Percentiles rank a stretch among this genome's conserved stretches.
phyloP scores from a whole-genome alignment of 2,888 invertebrate species.

The Plagiodera versicolora region DNA sequence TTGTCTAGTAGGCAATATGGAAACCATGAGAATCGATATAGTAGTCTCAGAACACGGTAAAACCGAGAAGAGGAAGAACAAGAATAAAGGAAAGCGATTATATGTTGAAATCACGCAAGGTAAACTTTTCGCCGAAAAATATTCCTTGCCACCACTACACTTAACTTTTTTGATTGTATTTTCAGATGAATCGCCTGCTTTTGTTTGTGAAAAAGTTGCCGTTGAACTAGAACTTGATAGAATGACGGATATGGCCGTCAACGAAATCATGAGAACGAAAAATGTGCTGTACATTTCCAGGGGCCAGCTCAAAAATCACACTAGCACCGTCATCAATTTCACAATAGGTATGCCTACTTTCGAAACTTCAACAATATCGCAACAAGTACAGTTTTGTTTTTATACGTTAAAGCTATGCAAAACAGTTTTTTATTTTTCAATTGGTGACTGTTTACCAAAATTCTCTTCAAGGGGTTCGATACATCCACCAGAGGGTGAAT shows the following conservation, averaged over 20 bases:
- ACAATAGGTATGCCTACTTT: conserved; percentile 55
- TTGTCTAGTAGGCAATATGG: conserved; percentile 81
- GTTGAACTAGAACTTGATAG: conserved; percentile 88
- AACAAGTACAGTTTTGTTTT: too few species aligned
- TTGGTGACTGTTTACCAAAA: too few species aligned
- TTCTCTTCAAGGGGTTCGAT: conserved; percentile 71
- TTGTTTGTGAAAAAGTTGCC: conserved; percentile 88
- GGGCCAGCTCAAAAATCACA: conserved; percentile 86
- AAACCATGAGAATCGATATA: conserved; percentile 89
- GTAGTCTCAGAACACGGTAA: conserved; percentile 86
- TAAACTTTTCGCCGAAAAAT: too few species aligned
- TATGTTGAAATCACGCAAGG: conserved; percentile 46
- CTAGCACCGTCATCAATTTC: conserved; percentile 89
- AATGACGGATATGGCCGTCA: conserved; percentile 86
- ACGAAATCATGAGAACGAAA: conserved; percentile 79
- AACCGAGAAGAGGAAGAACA: conserved; percentile 62
- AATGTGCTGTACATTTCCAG: conserved; percentile 85
- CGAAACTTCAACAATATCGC: too few species aligned
- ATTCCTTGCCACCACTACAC: too few species aligned
- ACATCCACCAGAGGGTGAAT: conserved; percentile 94
- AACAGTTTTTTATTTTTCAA: too few species aligned
- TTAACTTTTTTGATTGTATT: conserved; percentile 2
- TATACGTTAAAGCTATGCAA: too few species aligned
- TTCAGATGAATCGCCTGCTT: conserved; percentile 77
- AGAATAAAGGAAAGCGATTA: conserved; percentile 52